Conservation (phyloP, 2,113 vertebrate species). For the Mus musculus region GRCm39 chr9:15824501-15825000, state of each 20-base stretch:
- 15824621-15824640: conserved; percentile 56
- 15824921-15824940: conserved; percentile 27
- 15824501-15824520: conserved; percentile 55
- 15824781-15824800: background rate
- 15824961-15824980: conserved; percentile 76
- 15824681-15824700: conserved; percentile 53
- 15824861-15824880: conserved; percentile 42
- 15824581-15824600: background rate
- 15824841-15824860: conserved; percentile 24
- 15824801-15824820: conserved; percentile 58
- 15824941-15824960: conserved; percentile 54
- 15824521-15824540: conserved; percentile 52
- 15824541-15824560: conserved; percentile 47
- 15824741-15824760: conserved; percentile 73
- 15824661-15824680: background rate
- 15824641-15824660: background rate
- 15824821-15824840: background rate
- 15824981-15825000: conserved; percentile 52
- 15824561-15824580: conserved; percentile 28
- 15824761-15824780: conserved; percentile 45
- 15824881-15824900: conserved; percentile 54
- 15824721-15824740: conserved; percentile 72
- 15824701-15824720: conserved; percentile 50
- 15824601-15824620: conserved; percentile 54
- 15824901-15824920: conserved; percentile 28